Evolutionary conservation across 2,797 vertebrate species (phyloP), one percentile per base, ranked within the genome.

Genomic region (Mallotus villosus): DNA sequence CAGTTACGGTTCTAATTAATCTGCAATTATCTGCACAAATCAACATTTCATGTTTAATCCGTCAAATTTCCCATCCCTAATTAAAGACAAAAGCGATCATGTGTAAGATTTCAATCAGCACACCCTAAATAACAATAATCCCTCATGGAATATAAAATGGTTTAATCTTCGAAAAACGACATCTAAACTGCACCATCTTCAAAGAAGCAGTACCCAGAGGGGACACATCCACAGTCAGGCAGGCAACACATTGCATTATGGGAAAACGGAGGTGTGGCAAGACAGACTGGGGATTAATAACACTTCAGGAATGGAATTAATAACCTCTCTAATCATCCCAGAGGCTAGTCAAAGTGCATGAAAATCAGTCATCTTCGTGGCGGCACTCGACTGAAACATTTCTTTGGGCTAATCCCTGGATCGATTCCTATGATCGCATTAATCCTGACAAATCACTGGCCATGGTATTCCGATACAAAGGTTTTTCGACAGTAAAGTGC

Each of bases 361-460:
- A 73, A 75, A 86, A 84, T 71, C 25, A 65, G 73, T 69, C 60
- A 79, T 71, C 77, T 49, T 11, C 55, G 34, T 69, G 24, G 71
- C 68, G 25, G 51, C 29, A 61, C 65, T 68, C 72, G 68, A 70
- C 67, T 2, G 55, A 74, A 79, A 74, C 73, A 74, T 81, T 81
- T 77, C 83, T 84, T 78, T 76, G 29, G 70, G 29, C 76, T 87
- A 80, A 88, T 89, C 84, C 86, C 80, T 81, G 63, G 79, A 90
- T 90, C 79, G 76, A 74, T 78, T 72, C 70, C 55, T 70, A 76
- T 78, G 73, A 87, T 87, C 76, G 57, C 83, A 80, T 88, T 88
- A 88, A 89, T 91, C 87, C 83, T 63, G 60, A 61, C 14, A 37
- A 87, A 85, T 82, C 73, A 74, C 72, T 85, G 74, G 75, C 81